Evolutionary conservation across 2,113 vertebrate genomes (phyloP).

Genomic region (Microtus richardsoni): DNA sequence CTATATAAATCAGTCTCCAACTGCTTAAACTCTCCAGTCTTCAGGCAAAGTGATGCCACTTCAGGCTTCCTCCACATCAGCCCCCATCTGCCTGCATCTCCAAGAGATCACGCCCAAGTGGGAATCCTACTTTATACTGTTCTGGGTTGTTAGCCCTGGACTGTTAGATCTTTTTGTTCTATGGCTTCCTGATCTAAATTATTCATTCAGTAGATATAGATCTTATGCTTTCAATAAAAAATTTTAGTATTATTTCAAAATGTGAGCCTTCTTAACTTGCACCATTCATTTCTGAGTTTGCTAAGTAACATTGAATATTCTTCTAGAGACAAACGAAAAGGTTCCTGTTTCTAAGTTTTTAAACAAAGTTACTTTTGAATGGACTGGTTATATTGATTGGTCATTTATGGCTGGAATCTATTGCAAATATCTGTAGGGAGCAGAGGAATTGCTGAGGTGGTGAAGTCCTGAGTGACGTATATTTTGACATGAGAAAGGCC

Average conservation of each 20-base stretch:
- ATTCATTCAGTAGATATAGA: background rate
- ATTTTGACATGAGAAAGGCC: background rate
- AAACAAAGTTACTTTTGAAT: background rate
- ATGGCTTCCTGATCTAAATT: background rate
- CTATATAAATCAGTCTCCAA: background rate
- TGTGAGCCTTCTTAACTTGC: background rate
- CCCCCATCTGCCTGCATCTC: background rate
- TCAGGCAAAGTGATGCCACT: slow-evolving; percentile 42
- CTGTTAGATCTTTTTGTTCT: background rate
- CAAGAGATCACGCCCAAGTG: background rate
- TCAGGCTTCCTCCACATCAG: background rate
- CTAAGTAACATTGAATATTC: background rate
- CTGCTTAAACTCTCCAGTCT: slow-evolving; percentile 26
- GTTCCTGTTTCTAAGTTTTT: background rate
- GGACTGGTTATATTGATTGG: background rate
- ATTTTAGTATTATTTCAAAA: slow-evolving; percentile 10
- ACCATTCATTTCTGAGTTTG: background rate
- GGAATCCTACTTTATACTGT: slow-evolving; percentile 8
- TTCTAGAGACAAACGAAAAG: background rate
- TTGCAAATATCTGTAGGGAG: background rate
- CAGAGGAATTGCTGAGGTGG: background rate
- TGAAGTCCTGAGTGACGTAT: background rate
- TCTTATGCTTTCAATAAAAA: background rate
- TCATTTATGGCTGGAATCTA: background rate
- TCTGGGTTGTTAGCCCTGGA: background rate